Base-by-base conservation (phyloP, 1,140 invertebrate species). In the Nephila pilipes region DNA sequence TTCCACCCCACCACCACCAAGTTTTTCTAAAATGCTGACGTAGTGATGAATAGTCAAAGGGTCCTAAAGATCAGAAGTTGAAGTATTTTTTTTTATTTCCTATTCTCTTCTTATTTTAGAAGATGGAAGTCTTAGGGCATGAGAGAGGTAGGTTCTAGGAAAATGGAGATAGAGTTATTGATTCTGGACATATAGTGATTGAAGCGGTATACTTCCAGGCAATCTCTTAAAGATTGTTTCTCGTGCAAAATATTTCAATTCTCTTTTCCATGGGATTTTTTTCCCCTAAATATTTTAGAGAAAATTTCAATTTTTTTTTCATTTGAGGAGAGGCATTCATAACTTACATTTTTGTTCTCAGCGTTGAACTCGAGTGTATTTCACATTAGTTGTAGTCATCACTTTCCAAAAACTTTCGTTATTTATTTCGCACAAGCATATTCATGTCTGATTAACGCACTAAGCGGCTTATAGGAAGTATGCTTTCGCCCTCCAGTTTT, bases 41-140 rank as follows among this genome's bases (percentile, higher is more conserved):
- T 25, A 38, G 63, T 69, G 90, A 92, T 92, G 60, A 92, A 92
- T 92, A 60, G 90, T 85, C 81, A 69, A 92, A 18, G 58, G 88
- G 25, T 81, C 16, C 58, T n/a, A 29, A 36, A 85, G 90, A 81
- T 83, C 89, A 81, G 60, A 85, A 92, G 81, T 92, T 85, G 60
- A 85, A 55, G 55, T 85, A 54, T 36, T 85, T 85, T 92, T 85
- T 60, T 32, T 81, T n/a, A n/a, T n/a, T n/a, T n/a, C n/a, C n/a
- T n/a, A n/a, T n/a, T n/a, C n/a, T 36, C 22, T 81, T 10, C 38
- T 36, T 32, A 75, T 36, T 32, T 75, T 36, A 16, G 69, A 36
- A 75, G 16, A 32, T 32, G 29, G 18, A n/a, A 20, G n/a, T 54
- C 54, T 36, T 54, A 20, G 29, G 65, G 60, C 14, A 55, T 14